Conservation (phyloP, 2,797 vertebrate species). For the Notoglanidium macrostoma region DNA sequence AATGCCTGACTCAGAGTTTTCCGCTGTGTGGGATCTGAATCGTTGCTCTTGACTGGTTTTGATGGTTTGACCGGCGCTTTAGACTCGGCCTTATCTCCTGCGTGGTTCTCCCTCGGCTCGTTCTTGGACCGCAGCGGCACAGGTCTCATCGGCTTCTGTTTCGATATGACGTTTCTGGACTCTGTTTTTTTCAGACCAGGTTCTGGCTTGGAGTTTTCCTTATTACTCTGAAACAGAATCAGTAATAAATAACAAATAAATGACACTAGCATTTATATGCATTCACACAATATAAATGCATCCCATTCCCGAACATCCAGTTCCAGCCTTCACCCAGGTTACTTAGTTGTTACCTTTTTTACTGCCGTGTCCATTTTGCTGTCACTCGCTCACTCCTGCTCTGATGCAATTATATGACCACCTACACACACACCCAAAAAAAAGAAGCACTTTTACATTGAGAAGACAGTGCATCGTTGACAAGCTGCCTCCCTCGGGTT, state of each 20-base stretch:
- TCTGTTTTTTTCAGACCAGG: constrained; percentile 51
- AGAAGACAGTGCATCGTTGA: neutral
- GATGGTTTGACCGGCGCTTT: constrained; percentile 41
- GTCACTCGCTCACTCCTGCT: neutral
- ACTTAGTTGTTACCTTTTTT: constrained; percentile 38
- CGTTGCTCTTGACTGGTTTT: constrained; percentile 37
- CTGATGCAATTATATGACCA: neutral
- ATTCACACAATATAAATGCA: neutral
- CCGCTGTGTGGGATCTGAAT: constrained; percentile 70
- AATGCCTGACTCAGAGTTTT: constrained; percentile 73
- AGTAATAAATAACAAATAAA: neutral
- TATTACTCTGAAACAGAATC: constrained; percentile 69
- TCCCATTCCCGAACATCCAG: neutral
- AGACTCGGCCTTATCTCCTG: constrained; percentile 32
- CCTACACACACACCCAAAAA: neutral
- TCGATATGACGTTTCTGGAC: constrained; percentile 48
- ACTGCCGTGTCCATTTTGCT: constrained; percentile 42
- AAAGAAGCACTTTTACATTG: neutral
- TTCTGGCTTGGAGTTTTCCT: constrained; percentile 75
- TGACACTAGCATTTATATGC: neutral
- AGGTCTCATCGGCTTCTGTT: constrained; percentile 40
- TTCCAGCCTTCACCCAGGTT: neutral
- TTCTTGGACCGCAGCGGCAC: constrained; percentile 60
- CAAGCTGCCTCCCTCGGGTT: neutral
- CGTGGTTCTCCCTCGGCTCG: constrained; percentile 50